Base-by-base conservation (phyloP, 2,888 invertebrate genomes). In the Harmothoe impar region DNA sequence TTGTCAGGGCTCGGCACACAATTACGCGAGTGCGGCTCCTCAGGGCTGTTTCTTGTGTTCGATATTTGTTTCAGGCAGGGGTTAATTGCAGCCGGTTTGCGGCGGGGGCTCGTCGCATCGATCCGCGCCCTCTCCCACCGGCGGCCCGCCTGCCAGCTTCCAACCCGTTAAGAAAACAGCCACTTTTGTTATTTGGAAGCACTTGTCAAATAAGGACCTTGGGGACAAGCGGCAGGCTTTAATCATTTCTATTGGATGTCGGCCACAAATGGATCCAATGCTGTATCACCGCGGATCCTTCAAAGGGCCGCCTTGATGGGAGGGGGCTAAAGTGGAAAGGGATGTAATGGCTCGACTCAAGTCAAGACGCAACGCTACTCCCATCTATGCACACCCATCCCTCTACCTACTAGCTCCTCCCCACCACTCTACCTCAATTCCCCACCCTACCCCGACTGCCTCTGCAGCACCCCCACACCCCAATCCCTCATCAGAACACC, bases 111-210 rank as follows among this genome's bases (percentile, higher is more conserved):
- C 54, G 33, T 1, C 29, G 25, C 15, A 35, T 43, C 23, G 43
- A 35, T 43, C 51, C 51, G 23, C 43, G 33, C n/a, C 84, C 84
- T 84, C 77, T 25, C 31, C 81, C 81, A 17, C 81, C 20, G 35
- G 33, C 43, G n/a, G 43, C 43, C 81, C 81, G 23, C 81, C 81
- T 81, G 81, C 81, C 81, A 81, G 81, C 81, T 33, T 33, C 33
- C 23, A 17, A 29, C 35, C 81, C 81, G 81, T 43, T 81, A 81
- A 81, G 81, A 81, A 81, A 81, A 81, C 81, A 81, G 81, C 81
- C 81, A 81, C 81, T 81, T 81, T 81, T 81, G 81, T 81, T 81
- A 81, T 81, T 81, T 81, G 81, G 81, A 81, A n/a, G 81, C 81
- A 81, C 81, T 81, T 81, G 81, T 81, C 81, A 81, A 81, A 33